A percentile compares a stretch with the other conserved stretches of the same genome.
phyloP scores from a whole-genome alignment of 2,797 vertebrate genomes.

The Megaceryle alcyon region DNA sequence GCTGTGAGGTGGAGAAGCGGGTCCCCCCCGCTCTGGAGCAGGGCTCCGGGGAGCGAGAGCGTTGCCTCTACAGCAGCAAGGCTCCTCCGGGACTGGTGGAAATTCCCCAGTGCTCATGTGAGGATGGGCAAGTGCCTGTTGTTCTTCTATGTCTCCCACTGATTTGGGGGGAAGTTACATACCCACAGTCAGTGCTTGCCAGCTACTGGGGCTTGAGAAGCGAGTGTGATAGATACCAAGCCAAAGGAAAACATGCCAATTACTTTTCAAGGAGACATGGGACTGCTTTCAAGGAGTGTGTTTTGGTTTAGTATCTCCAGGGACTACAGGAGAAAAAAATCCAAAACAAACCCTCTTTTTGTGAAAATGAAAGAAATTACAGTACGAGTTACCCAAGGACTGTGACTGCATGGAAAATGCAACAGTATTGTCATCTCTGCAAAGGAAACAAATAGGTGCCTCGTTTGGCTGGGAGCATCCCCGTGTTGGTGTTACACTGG shows the following conservation, averaged over 20 bases:
- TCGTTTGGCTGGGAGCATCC: neutral
- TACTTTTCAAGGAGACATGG: neutral
- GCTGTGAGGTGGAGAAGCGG: neutral
- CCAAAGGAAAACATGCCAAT: neutral
- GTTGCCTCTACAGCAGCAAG: neutral
- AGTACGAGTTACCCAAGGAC: neutral
- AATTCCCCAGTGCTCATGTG: neutral
- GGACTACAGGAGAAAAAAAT: neutral
- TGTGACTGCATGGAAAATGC: neutral
- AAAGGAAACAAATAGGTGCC: neutral
- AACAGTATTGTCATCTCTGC: neutral
- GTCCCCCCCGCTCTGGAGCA: neutral
- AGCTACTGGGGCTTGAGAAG: neutral
- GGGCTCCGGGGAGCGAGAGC: neutral
- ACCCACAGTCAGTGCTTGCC: neutral
- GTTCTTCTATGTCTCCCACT: neutral
- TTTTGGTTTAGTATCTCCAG: neutral
- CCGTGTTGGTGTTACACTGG: accelerated
- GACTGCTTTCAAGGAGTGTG: neutral
- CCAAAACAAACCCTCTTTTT: neutral
- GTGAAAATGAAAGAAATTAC: neutral
- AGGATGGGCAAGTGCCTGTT: neutral
- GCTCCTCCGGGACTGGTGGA: neutral
- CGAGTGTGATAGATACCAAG: neutral
- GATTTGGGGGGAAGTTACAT: neutral